These are phyloP conservation scores for Dolichomitus sp. DNA, from an alignment of 2,888 invertebrate species.

Conservation along the genomic window DNA sequence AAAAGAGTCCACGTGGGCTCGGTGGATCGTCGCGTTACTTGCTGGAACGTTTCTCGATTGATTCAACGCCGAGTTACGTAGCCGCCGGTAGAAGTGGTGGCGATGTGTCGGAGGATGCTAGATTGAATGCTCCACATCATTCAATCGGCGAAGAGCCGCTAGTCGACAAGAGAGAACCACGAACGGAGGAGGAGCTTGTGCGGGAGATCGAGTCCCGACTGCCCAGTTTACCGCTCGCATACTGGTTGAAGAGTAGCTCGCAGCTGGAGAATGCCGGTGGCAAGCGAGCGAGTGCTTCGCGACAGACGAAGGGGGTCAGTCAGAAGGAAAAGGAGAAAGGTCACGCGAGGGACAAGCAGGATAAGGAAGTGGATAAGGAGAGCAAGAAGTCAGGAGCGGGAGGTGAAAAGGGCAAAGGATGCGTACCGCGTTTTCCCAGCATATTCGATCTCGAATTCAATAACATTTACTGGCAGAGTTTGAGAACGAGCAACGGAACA, in stretches of 20 bases:
- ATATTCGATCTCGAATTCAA: slow-evolving; percentile 97
- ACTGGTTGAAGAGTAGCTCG: slow-evolving; percentile 93
- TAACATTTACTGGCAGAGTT: slow-evolving; percentile 97
- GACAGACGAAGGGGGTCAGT: background rate
- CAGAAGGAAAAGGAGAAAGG: slow-evolving; percentile 81
- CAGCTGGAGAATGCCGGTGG: slow-evolving; percentile 22
- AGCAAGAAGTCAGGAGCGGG: background rate
- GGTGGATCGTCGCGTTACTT: slow-evolving; percentile 86
- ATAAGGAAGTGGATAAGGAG: slow-evolving; percentile 24
- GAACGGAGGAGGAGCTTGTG: slow-evolving; percentile 92
- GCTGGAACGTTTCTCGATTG: slow-evolving; percentile 86
- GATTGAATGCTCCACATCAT: background rate
- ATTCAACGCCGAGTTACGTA: slow-evolving; percentile 67
- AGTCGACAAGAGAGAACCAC: slow-evolving; percentile 88
- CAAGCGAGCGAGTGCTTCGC: background rate
- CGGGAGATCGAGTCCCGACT: slow-evolving; percentile 93
- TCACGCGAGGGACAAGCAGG: slow-evolving; percentile 82
- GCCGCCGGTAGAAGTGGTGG: background rate
- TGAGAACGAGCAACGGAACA: slow-evolving; percentile 94
- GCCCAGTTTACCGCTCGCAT: slow-evolving; percentile 94
- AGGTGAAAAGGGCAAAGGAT: slow-evolving; percentile 51
- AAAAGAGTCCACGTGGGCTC: slow-evolving; percentile 81
- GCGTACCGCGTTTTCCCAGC: slow-evolving; percentile 90
- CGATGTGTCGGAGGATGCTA: background rate
- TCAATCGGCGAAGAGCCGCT: slow-evolving; percentile 87